A percentile compares a stretch with the other conserved stretches of the same genome.
Evolutionary conservation across 1,140 invertebrate species (phyloP).

Genomic region (Lasioglossum albipes): DNA sequence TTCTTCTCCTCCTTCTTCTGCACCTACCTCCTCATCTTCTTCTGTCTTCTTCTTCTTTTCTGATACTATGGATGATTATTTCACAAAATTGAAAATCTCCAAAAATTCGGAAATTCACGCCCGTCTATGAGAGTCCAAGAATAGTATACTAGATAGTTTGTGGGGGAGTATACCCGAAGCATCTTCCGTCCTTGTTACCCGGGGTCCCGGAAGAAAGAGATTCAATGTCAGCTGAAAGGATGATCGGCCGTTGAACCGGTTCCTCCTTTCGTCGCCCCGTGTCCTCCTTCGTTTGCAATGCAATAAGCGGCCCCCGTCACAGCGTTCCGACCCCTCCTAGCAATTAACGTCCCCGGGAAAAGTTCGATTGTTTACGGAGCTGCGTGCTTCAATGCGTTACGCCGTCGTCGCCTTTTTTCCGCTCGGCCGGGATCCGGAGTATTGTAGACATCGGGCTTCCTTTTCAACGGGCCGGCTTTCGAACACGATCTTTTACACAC

Average conservation of each 20-base stretch:
- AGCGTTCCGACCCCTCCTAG: conserved; percentile 4
- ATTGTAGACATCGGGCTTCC: neutral
- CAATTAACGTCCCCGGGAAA: conserved; percentile 56
- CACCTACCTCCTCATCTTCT: neutral
- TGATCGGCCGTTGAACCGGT: conserved; percentile 43
- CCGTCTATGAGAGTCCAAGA: too few relatives aligned
- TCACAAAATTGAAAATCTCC: too few relatives aligned
- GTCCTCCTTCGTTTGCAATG: conserved; percentile 57
- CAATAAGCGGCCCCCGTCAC: conserved; percentile 47
- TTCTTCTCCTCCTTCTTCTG: neutral
- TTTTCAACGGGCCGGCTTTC: neutral
- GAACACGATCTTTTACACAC: neutral
- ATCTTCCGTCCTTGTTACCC: neutral
- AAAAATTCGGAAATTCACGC: too few relatives aligned
- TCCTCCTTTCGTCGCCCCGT: neutral
- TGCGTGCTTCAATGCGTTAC: conserved; percentile 13
- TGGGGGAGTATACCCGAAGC: too few relatives aligned
- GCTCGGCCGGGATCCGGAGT: neutral
- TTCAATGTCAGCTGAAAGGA: conserved; percentile 45
- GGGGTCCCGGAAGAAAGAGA: conserved; percentile 7
- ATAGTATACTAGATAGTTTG: too few relatives aligned
- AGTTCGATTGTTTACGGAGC: conserved; percentile 45
- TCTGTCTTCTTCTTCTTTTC: too few relatives aligned
- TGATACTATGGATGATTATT: too few relatives aligned
- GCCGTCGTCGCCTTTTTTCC: conserved; percentile 15